These are phyloP conservation scores for Baronia brevicornis DNA, from an alignment of 2,888 invertebrate genomes.

Conservation along the genomic window DNA sequence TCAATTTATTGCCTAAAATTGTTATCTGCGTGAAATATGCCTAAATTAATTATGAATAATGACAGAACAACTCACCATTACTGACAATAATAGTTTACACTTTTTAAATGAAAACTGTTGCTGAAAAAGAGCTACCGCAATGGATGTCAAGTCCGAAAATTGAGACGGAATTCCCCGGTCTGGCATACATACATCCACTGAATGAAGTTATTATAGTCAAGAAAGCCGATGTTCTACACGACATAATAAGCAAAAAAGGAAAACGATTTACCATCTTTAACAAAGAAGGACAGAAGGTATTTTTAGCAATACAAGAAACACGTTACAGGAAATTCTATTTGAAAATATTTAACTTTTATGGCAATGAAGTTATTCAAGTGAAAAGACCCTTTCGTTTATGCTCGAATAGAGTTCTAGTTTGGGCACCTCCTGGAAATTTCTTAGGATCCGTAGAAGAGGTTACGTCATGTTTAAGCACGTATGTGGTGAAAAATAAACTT, in stretches of 20 bases:
- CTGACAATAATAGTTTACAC: too few species aligned
- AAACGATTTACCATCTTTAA: slow-evolving; percentile 46
- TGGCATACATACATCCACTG: slow-evolving; percentile 39
- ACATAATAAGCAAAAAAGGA: slow-evolving; percentile 31
- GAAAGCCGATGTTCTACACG: slow-evolving; percentile 35
- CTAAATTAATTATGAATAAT: too few species aligned
- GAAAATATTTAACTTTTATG: slow-evolving; percentile 46
- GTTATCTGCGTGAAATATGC: too few species aligned
- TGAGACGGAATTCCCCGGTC: slow-evolving; percentile 33
- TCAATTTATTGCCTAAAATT: too few species aligned
- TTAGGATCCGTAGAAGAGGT: slow-evolving; percentile 35
- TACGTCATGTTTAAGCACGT: slow-evolving; percentile 23
- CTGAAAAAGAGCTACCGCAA: slow-evolving; percentile 20
- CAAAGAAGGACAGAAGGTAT: slow-evolving; percentile 42
- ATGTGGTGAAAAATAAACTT: slow-evolving; percentile 28
- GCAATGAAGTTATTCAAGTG: slow-evolving; percentile 47
- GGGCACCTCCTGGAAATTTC: slow-evolving; percentile 44
- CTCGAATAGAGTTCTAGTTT: slow-evolving; percentile 31
- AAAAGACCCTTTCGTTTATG: slow-evolving; percentile 26
- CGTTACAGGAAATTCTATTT: slow-evolving; percentile 28
- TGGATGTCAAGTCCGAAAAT: slow-evolving; percentile 52
- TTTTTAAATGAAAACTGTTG: slow-evolving; percentile 29
- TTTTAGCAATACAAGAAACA: slow-evolving; percentile 36
- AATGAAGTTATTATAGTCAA: slow-evolving; percentile 36
- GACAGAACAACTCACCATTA: too few species aligned